Conservation (phyloP, 2,113 vertebrate genomes). For the Hepsetus odoe region DNA sequence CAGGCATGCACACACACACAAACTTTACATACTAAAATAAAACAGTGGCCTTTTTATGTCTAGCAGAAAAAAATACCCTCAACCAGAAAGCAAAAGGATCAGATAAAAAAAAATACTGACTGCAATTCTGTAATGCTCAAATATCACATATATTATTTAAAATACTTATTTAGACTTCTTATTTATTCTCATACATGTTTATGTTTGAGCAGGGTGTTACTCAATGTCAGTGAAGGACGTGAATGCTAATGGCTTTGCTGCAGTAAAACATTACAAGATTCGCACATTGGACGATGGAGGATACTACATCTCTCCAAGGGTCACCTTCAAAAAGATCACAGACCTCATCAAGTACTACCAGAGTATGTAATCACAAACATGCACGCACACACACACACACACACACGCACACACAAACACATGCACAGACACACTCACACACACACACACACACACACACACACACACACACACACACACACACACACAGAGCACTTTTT, state of each 20-base stretch:
- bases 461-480: no score
- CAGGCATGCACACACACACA: not conserved
- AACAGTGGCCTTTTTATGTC: no score
- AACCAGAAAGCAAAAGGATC: constrained; percentile 70
- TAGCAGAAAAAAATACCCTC: constrained; percentile 43
- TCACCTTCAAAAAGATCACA: constrained; percentile 83
- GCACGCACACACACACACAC: not conserved
- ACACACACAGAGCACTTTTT: no score
- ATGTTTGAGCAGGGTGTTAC: constrained; percentile 79
- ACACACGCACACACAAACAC: not conserved
- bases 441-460: no score
- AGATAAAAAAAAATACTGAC: not conserved
- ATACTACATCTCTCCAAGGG: constrained; percentile 92
- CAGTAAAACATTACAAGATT: constrained; percentile 97
- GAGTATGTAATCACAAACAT: constrained; percentile 45
- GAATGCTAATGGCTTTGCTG: constrained; percentile 73
- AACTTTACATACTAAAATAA: not conserved
- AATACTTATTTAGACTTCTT: not conserved
- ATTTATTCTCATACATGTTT: not conserved
- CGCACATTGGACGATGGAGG: constrained; percentile 89
- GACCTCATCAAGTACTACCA: constrained; percentile 89
- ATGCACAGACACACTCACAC: no score
- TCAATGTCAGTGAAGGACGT: constrained; percentile 89
- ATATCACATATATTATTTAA: not conserved
- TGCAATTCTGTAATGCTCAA: no score